A percentile compares a stretch with the other conserved stretches of the same genome.
phyloP scores from a whole-genome alignment of 2,113 vertebrate genomes.

The Nycticebus coucang region DNA sequence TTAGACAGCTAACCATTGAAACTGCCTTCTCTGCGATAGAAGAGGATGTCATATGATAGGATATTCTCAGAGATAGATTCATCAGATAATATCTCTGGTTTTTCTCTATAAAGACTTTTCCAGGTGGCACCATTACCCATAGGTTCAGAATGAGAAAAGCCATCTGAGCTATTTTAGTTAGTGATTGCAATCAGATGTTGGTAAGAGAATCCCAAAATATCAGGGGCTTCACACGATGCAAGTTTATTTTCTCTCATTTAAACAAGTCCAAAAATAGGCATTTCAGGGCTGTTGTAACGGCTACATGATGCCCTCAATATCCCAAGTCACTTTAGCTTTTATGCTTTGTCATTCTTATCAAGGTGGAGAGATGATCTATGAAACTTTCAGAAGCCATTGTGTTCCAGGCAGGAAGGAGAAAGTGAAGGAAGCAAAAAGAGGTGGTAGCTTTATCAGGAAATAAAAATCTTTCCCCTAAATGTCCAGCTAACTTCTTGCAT shows the following conservation, averaged over 20 bases:
- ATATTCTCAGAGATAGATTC: not conserved
- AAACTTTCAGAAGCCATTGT: not conserved
- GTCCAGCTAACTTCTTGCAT: not conserved
- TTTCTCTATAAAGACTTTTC: slow-evolving; percentile 26
- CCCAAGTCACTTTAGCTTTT: not conserved
- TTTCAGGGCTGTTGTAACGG: not conserved
- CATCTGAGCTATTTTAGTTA: slow-evolving; percentile 22
- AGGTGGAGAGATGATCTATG: not conserved
- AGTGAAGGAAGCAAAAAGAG: not conserved
- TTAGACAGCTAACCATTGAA: not conserved
- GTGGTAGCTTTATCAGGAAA: not conserved
- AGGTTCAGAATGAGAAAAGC: not conserved
- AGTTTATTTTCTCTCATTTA: not conserved
- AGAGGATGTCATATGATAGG: not conserved
- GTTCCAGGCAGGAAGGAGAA: not conserved
- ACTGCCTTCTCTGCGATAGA: not conserved
- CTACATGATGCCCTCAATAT: not conserved
- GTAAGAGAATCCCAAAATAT: not conserved
- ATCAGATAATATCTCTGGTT: not conserved
- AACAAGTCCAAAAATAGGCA: not conserved
- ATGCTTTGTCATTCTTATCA: not conserved
- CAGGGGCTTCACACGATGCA: not conserved
- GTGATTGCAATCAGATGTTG: not conserved
- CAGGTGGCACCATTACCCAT: not conserved
- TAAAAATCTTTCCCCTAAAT: not conserved